These are phyloP conservation scores for Champsocephalus esox DNA, from an alignment of 2,797 vertebrate genomes.

Conservation along the genomic window DNA sequence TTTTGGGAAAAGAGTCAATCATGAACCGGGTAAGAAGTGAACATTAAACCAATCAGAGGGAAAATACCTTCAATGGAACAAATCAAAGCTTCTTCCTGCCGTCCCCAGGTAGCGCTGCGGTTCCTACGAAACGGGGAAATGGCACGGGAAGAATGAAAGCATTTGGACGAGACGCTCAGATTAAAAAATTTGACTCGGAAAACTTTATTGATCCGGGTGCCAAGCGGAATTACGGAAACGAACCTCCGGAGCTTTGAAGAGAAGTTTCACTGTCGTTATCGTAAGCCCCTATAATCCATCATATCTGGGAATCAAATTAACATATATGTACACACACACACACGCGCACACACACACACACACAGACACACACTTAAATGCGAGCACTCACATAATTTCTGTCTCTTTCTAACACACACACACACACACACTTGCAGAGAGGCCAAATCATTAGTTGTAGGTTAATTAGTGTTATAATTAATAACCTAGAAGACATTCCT, in stretches of 20 bases:
- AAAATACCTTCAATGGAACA: constrained; percentile 50
- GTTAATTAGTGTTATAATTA: no score
- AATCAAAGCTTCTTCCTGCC: constrained; percentile 38
- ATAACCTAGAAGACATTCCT: no score
- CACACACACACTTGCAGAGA: no score
- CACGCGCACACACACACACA: constrained; percentile 16
- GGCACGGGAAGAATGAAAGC: constrained; percentile 61
- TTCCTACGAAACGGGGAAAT: constrained; percentile 28
- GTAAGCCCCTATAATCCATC: constrained; percentile 78
- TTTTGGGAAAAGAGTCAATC: constrained; percentile 7
- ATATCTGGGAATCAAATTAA: constrained; percentile 82
- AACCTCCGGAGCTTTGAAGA: constrained; percentile 71
- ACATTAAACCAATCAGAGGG: constrained; percentile 39
- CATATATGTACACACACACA: constrained; percentile 64
- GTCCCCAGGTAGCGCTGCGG: constrained; percentile 45
- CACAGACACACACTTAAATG: constrained; percentile 19
- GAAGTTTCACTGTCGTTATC: constrained; percentile 79
- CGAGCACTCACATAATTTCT: no score
- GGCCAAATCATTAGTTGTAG: no score
- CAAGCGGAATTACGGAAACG: constrained; percentile 71
- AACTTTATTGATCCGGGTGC: constrained; percentile 79
- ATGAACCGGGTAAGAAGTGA: constrained; percentile 24
- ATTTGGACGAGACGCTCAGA: constrained; percentile 40
- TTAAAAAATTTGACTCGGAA: constrained; percentile 55
- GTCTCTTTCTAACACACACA: no score